Evolutionary conservation across 2,797 vertebrate species (phyloP).

Genomic region (Selene dorsalis): DNA sequence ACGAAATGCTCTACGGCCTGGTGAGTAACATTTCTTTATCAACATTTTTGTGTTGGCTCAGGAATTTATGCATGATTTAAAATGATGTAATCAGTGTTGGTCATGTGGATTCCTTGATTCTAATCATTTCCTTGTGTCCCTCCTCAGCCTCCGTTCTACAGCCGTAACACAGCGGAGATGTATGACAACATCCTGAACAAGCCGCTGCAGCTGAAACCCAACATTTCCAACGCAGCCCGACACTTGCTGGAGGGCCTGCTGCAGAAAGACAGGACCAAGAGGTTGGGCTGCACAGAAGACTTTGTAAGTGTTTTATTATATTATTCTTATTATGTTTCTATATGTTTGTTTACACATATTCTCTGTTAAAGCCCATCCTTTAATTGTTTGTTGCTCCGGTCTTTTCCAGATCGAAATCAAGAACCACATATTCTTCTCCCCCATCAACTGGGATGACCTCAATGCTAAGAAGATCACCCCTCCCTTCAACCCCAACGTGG

Average conservation of each 20-base stretch:
- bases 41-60: not conserved
- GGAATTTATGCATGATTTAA: not conserved
- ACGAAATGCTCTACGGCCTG: constrained; percentile 99
- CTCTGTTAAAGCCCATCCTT: not conserved
- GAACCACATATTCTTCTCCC: constrained; percentile 97
- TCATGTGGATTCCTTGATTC: constrained; percentile 15
- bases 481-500: constrained; percentile 99
- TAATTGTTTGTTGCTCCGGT: constrained; percentile 1
- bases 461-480: constrained; percentile 99
- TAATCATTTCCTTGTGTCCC: constrained; percentile 32
- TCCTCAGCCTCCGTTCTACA: constrained; percentile 96
- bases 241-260: constrained; percentile 95
- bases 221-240: constrained; percentile 96
- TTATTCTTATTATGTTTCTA: not conserved
- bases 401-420: constrained; percentile 94
- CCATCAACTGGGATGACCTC: constrained; percentile 99
- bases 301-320: constrained; percentile 89
- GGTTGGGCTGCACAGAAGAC: constrained; percentile 95
- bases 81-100: not conserved
- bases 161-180: constrained; percentile 99
- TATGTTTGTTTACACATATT: not conserved
- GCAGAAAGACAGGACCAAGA: constrained; percentile 95
- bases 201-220: constrained; percentile 97
- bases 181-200: constrained; percentile 99
- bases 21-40: constrained; percentile 81